These are phyloP conservation scores for Sigmodon hispidus DNA, from an alignment of 2,113 vertebrate genomes.

Conservation along the genomic window DNA sequence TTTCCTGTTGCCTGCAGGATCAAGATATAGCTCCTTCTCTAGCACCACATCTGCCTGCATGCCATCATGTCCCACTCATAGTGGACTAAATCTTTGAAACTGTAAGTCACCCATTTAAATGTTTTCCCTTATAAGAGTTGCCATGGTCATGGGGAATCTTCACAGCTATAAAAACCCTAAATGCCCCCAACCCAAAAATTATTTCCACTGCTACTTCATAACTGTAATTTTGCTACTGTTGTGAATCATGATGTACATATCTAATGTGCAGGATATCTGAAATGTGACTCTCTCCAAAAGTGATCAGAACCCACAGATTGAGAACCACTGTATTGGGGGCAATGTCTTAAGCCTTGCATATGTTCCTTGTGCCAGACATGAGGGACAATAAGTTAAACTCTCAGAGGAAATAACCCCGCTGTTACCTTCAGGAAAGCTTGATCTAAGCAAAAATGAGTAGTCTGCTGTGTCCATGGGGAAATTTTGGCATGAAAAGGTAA, in stretches of 20 bases:
- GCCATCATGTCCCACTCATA: too few species aligned
- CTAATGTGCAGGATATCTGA: not conserved
- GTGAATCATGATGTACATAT: not conserved
- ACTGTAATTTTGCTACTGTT: not conserved
- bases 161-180: too few species aligned
- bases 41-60: too few species aligned
- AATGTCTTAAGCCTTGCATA: not conserved
- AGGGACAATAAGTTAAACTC: not conserved
- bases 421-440: not conserved
- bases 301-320: not conserved
- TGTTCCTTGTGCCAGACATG: too few species aligned
- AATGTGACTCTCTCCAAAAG: not conserved
- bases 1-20: too few species aligned
- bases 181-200: not conserved
- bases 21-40: too few species aligned
- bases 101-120: too few species aligned
- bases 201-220: not conserved
- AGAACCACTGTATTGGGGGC: not conserved
- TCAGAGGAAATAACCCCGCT: not conserved
- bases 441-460: not conserved
- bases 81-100: too few species aligned
- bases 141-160: too few species aligned
- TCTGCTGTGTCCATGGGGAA: constrained; percentile 86
- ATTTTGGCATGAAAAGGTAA: constrained; percentile 94
- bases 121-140: too few species aligned